phyloP scores from a whole-genome alignment of 2,113 vertebrate genomes.

The Alosa alosa region DNA sequence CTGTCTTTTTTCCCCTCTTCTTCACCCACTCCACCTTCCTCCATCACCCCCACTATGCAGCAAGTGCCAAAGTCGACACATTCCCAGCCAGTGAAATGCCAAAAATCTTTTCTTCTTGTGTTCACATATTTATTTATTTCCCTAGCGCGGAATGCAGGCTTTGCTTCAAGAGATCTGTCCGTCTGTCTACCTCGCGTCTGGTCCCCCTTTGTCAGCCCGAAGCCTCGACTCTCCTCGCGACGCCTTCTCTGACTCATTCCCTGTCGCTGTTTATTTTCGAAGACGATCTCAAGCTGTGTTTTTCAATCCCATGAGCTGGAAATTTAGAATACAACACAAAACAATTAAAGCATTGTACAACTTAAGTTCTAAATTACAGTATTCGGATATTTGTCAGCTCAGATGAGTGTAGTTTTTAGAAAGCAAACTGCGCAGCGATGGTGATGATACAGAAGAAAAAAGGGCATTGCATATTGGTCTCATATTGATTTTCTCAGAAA shows the following conservation, averaged over 20 bases:
- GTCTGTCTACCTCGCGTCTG: constrained; percentile 29
- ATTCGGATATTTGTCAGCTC: not conserved
- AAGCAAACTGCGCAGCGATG: not conserved
- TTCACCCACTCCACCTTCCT: constrained; percentile 1
- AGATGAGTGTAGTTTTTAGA: not conserved
- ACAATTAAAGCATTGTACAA: not conserved
- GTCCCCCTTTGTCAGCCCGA: constrained; percentile 25
- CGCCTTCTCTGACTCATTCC: constrained; percentile 24
- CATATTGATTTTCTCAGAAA: not conserved
- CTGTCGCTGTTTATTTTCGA: constrained; percentile 30
- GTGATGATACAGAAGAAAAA: not conserved
- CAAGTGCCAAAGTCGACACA: constrained; percentile 45
- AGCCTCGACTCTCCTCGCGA: not conserved
- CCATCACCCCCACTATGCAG: constrained; percentile 33
- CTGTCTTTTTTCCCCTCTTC: not conserved
- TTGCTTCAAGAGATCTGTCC: constrained; percentile 32
- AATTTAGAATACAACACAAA: not conserved
- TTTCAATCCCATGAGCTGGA: not conserved
- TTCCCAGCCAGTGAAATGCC: constrained; percentile 46
- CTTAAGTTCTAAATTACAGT: not conserved
- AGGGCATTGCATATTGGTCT: not conserved
- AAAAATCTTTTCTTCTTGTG: not conserved
- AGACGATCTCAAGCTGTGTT: not conserved
- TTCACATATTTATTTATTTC: not conserved
- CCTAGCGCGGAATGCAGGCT: constrained; percentile 34